phyloP scores from a whole-genome alignment of 2,888 invertebrate genomes.

The Tortrix viridana region DNA sequence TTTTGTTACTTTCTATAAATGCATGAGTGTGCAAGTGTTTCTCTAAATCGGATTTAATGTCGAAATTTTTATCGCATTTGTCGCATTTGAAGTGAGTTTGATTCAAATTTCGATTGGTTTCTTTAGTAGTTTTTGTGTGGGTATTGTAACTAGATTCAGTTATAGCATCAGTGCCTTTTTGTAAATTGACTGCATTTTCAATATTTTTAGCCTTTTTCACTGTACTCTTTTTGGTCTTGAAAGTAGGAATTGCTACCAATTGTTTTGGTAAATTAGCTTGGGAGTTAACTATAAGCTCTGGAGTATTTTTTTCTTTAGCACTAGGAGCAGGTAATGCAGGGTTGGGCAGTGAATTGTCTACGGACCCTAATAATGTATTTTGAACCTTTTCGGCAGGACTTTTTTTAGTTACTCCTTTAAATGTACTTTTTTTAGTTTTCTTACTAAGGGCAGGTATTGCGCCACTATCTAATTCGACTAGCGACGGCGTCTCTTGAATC shows the following conservation, averaged over 20 bases:
- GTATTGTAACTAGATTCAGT: neutral
- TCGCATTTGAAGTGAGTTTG: conserved; percentile 10
- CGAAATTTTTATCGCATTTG: conserved; percentile 3
- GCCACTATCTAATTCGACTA: too few relatives aligned
- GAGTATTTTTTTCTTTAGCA: neutral
- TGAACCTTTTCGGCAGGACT: neutral
- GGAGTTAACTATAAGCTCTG: too few relatives aligned
- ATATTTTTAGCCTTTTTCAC: neutral
- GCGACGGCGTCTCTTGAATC: neutral
- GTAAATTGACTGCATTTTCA: neutral
- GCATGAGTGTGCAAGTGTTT: conserved; percentile 18
- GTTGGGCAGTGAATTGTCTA: neutral
- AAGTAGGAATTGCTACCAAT: too few relatives aligned
- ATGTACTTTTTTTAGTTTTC: too few relatives aligned
- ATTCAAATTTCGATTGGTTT: neutral
- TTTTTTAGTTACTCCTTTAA: neutral
- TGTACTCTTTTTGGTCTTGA: neutral
- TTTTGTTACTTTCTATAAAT: neutral
- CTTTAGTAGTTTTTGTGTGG: neutral
- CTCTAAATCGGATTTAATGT: conserved; percentile 12
- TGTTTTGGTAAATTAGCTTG: too few relatives aligned
- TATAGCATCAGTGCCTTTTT: too few relatives aligned
- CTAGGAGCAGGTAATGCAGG: neutral
- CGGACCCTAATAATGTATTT: neutral
- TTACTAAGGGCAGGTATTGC: too few relatives aligned